Percentiles rank a stretch among this genome's conserved stretches.
Evolutionary conservation across 2,797 vertebrate genomes (phyloP).

Genomic region (Lacerta bilineata): DNA sequence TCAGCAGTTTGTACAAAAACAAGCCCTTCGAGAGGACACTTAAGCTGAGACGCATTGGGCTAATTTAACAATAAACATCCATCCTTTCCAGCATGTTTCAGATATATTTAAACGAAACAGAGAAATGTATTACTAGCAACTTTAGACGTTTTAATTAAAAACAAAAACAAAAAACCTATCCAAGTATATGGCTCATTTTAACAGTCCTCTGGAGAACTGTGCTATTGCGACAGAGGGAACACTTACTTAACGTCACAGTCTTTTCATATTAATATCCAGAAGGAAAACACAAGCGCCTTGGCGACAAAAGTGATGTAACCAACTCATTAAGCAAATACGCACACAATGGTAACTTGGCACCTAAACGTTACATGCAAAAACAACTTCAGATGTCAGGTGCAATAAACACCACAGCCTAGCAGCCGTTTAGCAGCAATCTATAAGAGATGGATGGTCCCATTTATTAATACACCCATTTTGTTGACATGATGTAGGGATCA

Average conservation of each 20-base stretch:
- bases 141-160: conserved; percentile 48
- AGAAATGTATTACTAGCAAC: neutral
- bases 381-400: neutral
- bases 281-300: neutral
- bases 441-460: neutral
- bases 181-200: conserved; percentile 59
- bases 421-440: neutral
- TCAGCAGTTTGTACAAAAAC: no score
- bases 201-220: conserved; percentile 48
- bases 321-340: conserved; percentile 4
- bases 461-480: neutral
- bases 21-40: no score
- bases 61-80: no score
- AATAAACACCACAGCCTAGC: neutral
- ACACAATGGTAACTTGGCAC: neutral
- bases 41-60: no score
- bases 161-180: neutral
- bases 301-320: conserved; percentile 42
- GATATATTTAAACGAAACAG: no score
- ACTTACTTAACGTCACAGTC: conserved; percentile 49
- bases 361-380: neutral
- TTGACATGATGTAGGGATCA: neutral
- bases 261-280: conserved; percentile 55
- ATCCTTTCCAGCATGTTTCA: no score
- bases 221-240: neutral